Evolutionary conservation across 1,140 invertebrate genomes (phyloP), one percentile per base, ranked within the genome.

Genomic region (Eurosta solidaginis): DNA sequence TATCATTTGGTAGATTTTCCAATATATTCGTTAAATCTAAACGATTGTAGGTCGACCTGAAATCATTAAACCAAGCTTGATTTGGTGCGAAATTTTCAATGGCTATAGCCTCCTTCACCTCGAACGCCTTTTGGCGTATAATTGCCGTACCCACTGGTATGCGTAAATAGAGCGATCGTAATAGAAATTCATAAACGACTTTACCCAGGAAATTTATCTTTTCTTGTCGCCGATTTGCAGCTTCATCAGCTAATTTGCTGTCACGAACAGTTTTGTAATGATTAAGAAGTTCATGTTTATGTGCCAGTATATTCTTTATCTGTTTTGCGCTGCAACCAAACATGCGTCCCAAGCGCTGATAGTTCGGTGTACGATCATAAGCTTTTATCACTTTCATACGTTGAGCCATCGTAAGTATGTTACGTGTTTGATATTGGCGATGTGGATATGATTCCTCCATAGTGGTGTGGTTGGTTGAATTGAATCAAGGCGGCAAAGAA

Each of bases 121-220:
- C 68, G n/a, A 78, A 68, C n/a, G 78, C 78, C 22, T 78, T 78
- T 9, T 76, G 78, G 2, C 78, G 74, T 44, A 78, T 74, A 44
- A 33, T 59, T n/a, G 73, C 47, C 12, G 74, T 52, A 22, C 52
- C 54, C 22, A 78, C 59, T 3, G 68, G 74, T 36, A 80, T 80
- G 10, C 81, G 44, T 73, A 85, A 79, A 52, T 80, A 86, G 49
- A 85, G 83, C 0, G 81, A 83, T 25, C 85, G 79, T 49, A 86
- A 82, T 27, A 86, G 84, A 25, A 86, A 86, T 29, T 86, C 85
- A 29, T 86, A 86, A 6, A 86, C 77, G n/a, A 83, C 85, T 76
- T 85, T 81, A 10, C 82, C 83, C 50, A 86, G 79, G 49, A 86
- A 86, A 47, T 81, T 81, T 0, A 86, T 79, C 29, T 86, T 86